Evolutionary conservation across 2,113 vertebrate species (phyloP), one percentile per base, ranked within the genome.

Genomic region (Heterotis niloticus): DNA sequence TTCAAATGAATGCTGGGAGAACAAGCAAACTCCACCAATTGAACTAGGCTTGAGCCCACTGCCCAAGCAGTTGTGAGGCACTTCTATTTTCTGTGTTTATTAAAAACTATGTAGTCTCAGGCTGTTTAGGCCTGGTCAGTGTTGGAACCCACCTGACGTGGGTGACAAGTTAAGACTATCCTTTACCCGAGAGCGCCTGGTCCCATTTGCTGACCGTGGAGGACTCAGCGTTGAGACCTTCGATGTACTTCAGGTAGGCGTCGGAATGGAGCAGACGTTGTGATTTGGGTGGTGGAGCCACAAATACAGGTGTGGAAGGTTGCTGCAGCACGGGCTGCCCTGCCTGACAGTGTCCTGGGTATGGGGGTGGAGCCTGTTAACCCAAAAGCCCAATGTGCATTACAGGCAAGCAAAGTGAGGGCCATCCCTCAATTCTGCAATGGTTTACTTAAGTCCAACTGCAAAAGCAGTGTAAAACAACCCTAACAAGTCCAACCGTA

Each of bases 221-320:
- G 0, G 96, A 96, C 64, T 99, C 97, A 4, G 97, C 93, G 72
- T 91, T 94, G n/a, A 99, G 96, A 57, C 96, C 96, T 87, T 99
- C 97, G 0, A 99, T 99, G 72, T 99, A 99, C 87, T 92, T 95
- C 86, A 99, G 92, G 82, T 99, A 99, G 7, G 98, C 96, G 85
- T 99, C 98, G 14, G 98, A 99, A 81, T 99, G 98, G 57, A 99
- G 96, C 82, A 99, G 93, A 76, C 97, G 92, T 82, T 99, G 96
- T 66, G 96, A 94, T 91, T 95, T 97, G 80, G 96, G 96, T 82
- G 97, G 97, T 13, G 96, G 96, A 79, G 97, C 94, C 75, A 99
- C 97, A 65, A 99, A 99, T 90, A 99, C 91, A 0, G 98, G 98
- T 0, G 95, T 97, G 66, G 96, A 94, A 13, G 97, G 98, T 88